Conservation (phyloP, 2,797 vertebrate genomes). For the Dromococcyx pavoninus region DNA sequence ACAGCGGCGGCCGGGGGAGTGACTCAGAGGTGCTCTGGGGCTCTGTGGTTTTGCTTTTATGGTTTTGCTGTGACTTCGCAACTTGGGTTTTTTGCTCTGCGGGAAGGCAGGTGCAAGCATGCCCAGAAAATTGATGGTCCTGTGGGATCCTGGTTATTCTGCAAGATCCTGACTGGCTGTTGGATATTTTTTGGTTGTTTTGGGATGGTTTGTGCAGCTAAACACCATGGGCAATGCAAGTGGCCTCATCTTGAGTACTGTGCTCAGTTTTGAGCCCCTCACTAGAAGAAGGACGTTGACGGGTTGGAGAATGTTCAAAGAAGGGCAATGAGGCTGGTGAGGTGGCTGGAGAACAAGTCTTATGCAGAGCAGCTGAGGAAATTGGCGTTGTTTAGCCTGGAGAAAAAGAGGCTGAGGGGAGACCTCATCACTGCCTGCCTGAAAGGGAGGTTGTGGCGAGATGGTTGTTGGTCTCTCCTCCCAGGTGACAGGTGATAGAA, state of each 20-base stretch:
- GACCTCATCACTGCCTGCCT: no score
- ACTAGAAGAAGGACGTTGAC: no score
- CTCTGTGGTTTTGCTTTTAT: slow-evolving; percentile 84
- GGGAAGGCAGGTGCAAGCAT: slow-evolving; percentile 74
- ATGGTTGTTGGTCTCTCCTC: no score
- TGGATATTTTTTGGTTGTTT: rapidly evolving
- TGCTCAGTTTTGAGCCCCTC: no score
- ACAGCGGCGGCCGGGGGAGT: slow-evolving; percentile 61
- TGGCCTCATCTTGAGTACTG: rapidly evolving
- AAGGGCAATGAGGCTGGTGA: no score
- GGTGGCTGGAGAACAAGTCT: no score
- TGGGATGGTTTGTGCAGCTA: neutral
- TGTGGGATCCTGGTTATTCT: rapidly evolving
- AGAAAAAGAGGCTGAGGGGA: no score
- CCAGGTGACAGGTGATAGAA: no score
- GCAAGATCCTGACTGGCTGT: rapidly evolving
- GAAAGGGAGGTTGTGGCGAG: no score
- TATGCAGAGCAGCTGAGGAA: no score
- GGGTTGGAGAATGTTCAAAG: no score
- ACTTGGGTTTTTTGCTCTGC: slow-evolving; percentile 72
- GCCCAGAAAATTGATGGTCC: neutral
- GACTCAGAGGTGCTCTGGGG: slow-evolving; percentile 80
- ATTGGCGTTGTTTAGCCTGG: no score
- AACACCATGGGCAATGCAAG: neutral
- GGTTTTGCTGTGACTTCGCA: slow-evolving; percentile 79